These are phyloP conservation scores for Argyresthia albistria DNA, from an alignment of 2,888 invertebrate genomes.

Conservation along the genomic window DNA sequence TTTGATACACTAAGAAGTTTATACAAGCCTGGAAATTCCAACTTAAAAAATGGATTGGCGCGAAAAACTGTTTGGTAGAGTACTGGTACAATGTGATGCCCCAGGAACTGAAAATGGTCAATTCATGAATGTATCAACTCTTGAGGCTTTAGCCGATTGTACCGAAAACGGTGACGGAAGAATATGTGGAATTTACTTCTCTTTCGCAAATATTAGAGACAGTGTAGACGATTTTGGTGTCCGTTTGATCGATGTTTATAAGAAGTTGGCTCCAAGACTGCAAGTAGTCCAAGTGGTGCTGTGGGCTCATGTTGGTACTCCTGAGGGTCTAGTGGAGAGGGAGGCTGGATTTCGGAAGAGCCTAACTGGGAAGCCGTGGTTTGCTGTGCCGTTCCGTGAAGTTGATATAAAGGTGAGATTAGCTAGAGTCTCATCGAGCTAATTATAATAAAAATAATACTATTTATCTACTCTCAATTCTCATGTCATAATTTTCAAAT, in stretches of 20 bases:
- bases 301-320: slow-evolving; percentile 74
- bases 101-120: slow-evolving; percentile 51
- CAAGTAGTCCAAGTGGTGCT: slow-evolving; percentile 79
- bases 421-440: no score
- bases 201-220: slow-evolving; percentile 79
- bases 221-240: slow-evolving; percentile 79
- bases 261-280: slow-evolving; percentile 57
- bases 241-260: slow-evolving; percentile 74
- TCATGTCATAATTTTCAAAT: no score
- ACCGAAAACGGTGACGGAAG: slow-evolving; percentile 64
- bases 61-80: slow-evolving; percentile 73
- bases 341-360: slow-evolving; percentile 76
- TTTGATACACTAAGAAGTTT: neutral
- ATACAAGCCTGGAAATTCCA: neutral
- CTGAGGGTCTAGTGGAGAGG: slow-evolving; percentile 75
- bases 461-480: no score
- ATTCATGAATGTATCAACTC: slow-evolving; percentile 54
- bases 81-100: slow-evolving; percentile 65
- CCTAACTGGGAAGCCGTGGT: slow-evolving; percentile 78
- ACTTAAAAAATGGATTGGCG: slow-evolving; percentile 67
- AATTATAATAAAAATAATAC: no score
- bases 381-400: slow-evolving; percentile 79
- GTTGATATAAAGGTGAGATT: slow-evolving; percentile 76
- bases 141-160: slow-evolving; percentile 54
- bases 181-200: slow-evolving; percentile 77